These are phyloP conservation scores for Fragum fragum DNA, from an alignment of 2,888 invertebrate species.

Conservation along the genomic window DNA sequence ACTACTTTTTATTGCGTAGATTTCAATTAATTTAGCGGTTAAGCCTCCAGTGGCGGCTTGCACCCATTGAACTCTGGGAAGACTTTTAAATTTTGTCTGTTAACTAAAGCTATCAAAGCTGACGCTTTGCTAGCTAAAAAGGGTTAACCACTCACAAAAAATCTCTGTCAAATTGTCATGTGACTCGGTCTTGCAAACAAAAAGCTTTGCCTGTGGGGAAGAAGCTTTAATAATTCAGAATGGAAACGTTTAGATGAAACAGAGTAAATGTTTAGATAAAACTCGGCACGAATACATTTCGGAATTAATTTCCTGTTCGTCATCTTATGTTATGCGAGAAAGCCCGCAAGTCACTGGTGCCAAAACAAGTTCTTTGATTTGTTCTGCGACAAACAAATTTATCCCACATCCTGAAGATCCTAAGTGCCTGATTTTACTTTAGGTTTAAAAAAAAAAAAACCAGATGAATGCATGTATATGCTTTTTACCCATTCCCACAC, in stretches of 20 bases:
- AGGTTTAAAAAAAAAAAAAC: no score
- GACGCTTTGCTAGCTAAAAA: no score
- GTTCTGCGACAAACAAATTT: neutral
- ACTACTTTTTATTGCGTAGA: no score
- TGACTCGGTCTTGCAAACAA: conserved; percentile 12
- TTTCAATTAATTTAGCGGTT: no score
- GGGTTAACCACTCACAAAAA: neutral
- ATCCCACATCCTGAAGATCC: no score
- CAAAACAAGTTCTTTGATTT: neutral
- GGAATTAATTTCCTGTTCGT: conserved; percentile 62
- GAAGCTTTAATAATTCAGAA: conserved; percentile 67
- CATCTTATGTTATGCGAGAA: neutral
- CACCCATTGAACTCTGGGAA: no score
- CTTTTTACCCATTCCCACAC: no score
- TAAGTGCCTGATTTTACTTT: no score
- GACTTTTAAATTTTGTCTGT: no score
- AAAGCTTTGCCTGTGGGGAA: conserved; percentile 14
- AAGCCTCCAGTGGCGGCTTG: no score
- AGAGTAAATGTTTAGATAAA: conserved; percentile 70
- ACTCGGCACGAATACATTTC: conserved; percentile 30
- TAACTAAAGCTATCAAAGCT: no score
- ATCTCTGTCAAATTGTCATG: conserved; percentile 6
- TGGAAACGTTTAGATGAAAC: conserved; percentile 61
- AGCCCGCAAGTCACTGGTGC: conserved; percentile 9
- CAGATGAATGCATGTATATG: no score